A percentile compares a stretch with the other conserved stretches of the same genome.
phyloP scores from a whole-genome alignment of 2,113 vertebrate genomes.

The Carettochelys insculpta region DNA sequence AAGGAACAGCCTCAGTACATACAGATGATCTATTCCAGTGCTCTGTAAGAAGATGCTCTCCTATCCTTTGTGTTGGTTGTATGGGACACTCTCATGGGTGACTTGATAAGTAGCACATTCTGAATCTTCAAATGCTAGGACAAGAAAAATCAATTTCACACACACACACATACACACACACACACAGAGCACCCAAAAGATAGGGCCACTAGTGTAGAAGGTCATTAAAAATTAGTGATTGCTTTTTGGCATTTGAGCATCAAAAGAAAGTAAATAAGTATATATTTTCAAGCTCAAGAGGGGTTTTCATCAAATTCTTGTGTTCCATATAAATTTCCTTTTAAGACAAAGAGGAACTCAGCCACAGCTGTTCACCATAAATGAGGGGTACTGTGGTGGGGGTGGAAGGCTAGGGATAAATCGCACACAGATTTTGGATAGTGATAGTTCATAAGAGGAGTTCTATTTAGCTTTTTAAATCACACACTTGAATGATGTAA shows the following conservation, averaged over 20 bases:
- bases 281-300: not conserved
- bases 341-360: not conserved
- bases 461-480: not conserved
- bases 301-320: not conserved
- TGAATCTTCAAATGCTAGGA: not conserved
- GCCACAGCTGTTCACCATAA: not conserved
- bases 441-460: not conserved
- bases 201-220: not conserved
- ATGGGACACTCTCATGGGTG: fast-evolving
- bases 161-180: too few species aligned
- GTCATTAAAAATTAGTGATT: not conserved
- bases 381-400: fast-evolving
- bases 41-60: not conserved
- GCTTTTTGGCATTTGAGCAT: not conserved
- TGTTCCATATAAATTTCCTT: not conserved
- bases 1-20: not conserved
- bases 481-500: not conserved
- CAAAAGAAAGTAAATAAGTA: conserved; percentile 5
- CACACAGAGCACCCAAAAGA: too few species aligned
- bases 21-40: not conserved
- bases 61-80: not conserved
- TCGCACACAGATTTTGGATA: not conserved
- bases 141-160: not conserved
- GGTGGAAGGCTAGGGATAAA: not conserved
- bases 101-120: not conserved